phyloP scores from a whole-genome alignment of 2,113 vertebrate species.

The Hippocampus comes region DNA sequence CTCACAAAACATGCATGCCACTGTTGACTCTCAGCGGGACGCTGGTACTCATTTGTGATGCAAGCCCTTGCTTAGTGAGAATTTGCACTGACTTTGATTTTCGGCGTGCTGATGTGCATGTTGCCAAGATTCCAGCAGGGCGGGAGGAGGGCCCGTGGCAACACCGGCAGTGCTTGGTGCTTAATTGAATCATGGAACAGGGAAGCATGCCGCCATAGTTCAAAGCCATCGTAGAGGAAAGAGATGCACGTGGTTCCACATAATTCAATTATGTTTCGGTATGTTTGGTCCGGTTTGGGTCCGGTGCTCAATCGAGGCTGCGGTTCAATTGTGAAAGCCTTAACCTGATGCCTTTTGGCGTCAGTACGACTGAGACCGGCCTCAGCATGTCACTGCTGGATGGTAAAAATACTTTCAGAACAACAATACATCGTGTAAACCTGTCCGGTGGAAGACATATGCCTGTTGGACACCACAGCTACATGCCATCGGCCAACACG shows the following conservation, averaged over 20 bases:
- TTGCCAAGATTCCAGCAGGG: slow-evolving; percentile 52
- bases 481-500: slow-evolving; percentile 43
- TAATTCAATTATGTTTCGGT: slow-evolving; percentile 69
- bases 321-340: slow-evolving; percentile 26
- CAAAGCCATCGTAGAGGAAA: slow-evolving; percentile 57
- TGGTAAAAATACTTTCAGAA: slow-evolving; percentile 27
- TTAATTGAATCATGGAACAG: slow-evolving; percentile 59
- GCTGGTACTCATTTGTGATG: slow-evolving; percentile 25
- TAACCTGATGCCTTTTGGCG: slow-evolving; percentile 38
- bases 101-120: slow-evolving; percentile 46
- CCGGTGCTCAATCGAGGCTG: slow-evolving; percentile 38
- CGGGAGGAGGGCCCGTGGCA: slow-evolving; percentile 28
- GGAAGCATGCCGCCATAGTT: slow-evolving; percentile 24
- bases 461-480: background rate
- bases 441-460: slow-evolving; percentile 42
- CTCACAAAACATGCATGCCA: background rate
- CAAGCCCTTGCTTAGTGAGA: slow-evolving; percentile 31
- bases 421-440: slow-evolving; percentile 2
- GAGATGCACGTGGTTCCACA: slow-evolving; percentile 58
- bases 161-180: slow-evolving; percentile 31
- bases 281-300: slow-evolving; percentile 1
- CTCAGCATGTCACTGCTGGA: background rate
- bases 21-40: slow-evolving; percentile 35
- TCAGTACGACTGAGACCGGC: slow-evolving; percentile 2
- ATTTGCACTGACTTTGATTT: slow-evolving; percentile 55